A percentile compares a stretch with the other conserved stretches of the same genome.
Evolutionary conservation across 2,888 invertebrate species (phyloP).

Genomic region (Drosophila infuscata): DNA sequence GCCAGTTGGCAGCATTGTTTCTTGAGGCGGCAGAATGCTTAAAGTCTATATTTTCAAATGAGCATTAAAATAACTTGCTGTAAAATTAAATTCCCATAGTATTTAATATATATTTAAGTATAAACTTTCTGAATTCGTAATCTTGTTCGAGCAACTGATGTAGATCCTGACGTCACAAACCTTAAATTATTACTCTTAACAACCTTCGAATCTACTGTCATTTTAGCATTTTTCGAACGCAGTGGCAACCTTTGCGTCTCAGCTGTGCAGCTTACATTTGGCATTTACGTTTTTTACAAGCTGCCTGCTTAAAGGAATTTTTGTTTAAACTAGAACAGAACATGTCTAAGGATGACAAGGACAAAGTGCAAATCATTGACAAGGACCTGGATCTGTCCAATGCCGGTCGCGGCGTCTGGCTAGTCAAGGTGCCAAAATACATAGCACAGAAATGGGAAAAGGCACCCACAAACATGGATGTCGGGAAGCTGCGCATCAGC

Average conservation of each 20-base stretch:
- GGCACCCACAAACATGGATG: constrained; percentile 94
- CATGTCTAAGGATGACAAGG: constrained; percentile 84
- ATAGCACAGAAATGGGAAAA: constrained; percentile 98
- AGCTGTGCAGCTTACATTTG: constrained; percentile 43
- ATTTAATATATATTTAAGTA: neutral
- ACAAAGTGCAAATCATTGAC: constrained; percentile 88
- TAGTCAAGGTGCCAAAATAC: constrained; percentile 98
- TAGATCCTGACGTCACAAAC: constrained; percentile 8
- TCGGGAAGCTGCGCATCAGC: constrained; percentile 95
- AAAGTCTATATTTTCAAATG: neutral
- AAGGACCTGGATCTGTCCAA: constrained; percentile 95
- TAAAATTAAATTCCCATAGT: neutral
- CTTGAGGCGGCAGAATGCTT: neutral
- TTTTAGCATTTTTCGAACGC: neutral
- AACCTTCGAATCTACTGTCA: neutral
- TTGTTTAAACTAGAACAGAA: constrained; percentile 7
- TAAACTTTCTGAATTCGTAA: neutral
- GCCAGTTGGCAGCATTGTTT: constrained; percentile 41
- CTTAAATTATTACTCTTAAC: neutral
- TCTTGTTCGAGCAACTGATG: neutral
- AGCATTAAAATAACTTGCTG: no score
- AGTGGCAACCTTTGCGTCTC: constrained; percentile 28
- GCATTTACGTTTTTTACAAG: constrained; percentile 29
- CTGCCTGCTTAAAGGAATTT: constrained; percentile 8
- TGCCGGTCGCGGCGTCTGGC: constrained; percentile 96